Percentiles rank a stretch among this genome's conserved stretches.
phyloP scores from a whole-genome alignment of 2,113 vertebrate species.

The Siphamia tubifer region DNA sequence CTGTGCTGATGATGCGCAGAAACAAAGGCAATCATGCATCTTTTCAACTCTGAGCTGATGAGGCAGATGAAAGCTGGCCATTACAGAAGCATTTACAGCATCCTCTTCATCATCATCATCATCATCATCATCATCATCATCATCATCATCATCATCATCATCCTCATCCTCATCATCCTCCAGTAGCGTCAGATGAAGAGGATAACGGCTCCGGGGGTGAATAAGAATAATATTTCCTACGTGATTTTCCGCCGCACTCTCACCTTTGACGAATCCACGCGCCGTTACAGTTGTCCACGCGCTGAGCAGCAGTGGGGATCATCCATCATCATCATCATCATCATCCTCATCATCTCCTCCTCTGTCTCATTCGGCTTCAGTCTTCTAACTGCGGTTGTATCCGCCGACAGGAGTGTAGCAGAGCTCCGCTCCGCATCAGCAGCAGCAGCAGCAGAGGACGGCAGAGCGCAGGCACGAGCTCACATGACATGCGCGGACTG shows the following conservation, averaged over 20 bases:
- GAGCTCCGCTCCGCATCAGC: constrained; percentile 60
- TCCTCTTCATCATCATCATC: constrained; percentile 59
- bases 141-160: neutral
- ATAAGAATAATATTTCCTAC: constrained; percentile 38
- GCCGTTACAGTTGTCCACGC: constrained; percentile 55
- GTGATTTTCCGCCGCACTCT: constrained; percentile 50
- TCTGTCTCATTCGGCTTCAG: constrained; percentile 54
- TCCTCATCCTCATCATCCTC: too few relatives aligned
- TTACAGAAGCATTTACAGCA: constrained; percentile 68
- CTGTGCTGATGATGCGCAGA: constrained; percentile 58
- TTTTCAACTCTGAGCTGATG: neutral
- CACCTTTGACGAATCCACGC: constrained; percentile 59
- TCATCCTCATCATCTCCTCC: constrained; percentile 27
- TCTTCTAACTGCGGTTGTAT: constrained; percentile 58
- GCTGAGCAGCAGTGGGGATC: constrained; percentile 18
- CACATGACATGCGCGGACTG: constrained; percentile 66
- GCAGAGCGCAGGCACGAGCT: constrained; percentile 43
- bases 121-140: constrained; percentile 43
- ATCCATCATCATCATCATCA: constrained; percentile 64
- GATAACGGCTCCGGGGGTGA: constrained; percentile 54
- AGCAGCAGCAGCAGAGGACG: constrained; percentile 71
- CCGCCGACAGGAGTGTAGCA: constrained; percentile 26
- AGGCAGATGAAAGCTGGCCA: constrained; percentile 49
- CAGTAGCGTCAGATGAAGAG: constrained; percentile 62
- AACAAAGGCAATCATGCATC: constrained; percentile 27